Percentiles rank a stretch among this genome's conserved stretches.
Evolutionary conservation across 2,113 vertebrate species (phyloP).

Genomic region (sheep (Ovis aries)): ARS-UI_Ramb_v3.0 NC_056058.1:56197001-56197500

Average conservation of each 20-base stretch:
- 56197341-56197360: neutral
- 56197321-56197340: neutral
- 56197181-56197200: neutral
- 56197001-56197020: neutral
- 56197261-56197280: neutral
- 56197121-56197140: neutral
- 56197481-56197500: neutral
- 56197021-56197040: neutral
- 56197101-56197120: neutral
- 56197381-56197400: neutral
- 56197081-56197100: neutral
- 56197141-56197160: neutral
- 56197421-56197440: neutral
- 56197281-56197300: neutral
- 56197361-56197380: neutral
- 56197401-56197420: neutral
- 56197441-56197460: neutral
- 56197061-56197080: neutral
- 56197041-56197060: neutral
- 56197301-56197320: neutral
- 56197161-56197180: neutral
- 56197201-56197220: neutral
- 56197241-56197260: neutral
- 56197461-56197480: neutral
- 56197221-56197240: neutral